Evolutionary conservation across 2,888 invertebrate species (phyloP), one percentile per base, ranked within the genome.

Genomic region (Cephus spinipes): DNA sequence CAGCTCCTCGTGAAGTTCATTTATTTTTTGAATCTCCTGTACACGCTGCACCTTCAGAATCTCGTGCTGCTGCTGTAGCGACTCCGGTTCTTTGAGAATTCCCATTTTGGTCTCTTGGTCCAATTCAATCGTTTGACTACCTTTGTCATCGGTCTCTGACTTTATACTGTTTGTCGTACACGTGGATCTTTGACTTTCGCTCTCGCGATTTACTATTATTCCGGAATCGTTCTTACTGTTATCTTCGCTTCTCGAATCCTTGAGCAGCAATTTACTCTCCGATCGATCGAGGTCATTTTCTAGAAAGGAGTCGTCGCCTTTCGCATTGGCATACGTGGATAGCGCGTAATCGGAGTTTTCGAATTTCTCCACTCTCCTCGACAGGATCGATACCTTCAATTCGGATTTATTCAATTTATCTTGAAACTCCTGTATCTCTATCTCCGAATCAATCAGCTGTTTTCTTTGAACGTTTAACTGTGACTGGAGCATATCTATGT

Each of bases 141-240:
- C 80, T 80, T 83, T 86, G 1, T 83, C 82, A 35, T 81, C 81
- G 23, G 76, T 83, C 33, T 83, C 81, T 15, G 69, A 74, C 31
- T 77, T 73, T 79, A 81, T 12, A 75, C 82, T 83, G 36, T 81
- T 82, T 23, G 80, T 80, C 73, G 80, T 77, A 73, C 79, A 35
- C 76, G 79, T 31, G 73, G 81, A 82, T 36, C 74, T 75, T 12
- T 35, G 79, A 73, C 77, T 77, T 12, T 35, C 34, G 69, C 77
- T 81, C 3, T 75, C 79, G 11, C 77, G 69, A 15, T 77, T 80
- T 11, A 82, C 83, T 0, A 81, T 83, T 31, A 89, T 84, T 40
- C 90, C 90, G 0, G 90, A 91, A 80, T 91, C 90, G 33, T 89
- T 84, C 69, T 84, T 87, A n/a, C 80, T 82, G 31, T 83, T 85